phyloP scores from a whole-genome alignment of 2,888 invertebrate genomes.

The Tinea pellionella region DNA sequence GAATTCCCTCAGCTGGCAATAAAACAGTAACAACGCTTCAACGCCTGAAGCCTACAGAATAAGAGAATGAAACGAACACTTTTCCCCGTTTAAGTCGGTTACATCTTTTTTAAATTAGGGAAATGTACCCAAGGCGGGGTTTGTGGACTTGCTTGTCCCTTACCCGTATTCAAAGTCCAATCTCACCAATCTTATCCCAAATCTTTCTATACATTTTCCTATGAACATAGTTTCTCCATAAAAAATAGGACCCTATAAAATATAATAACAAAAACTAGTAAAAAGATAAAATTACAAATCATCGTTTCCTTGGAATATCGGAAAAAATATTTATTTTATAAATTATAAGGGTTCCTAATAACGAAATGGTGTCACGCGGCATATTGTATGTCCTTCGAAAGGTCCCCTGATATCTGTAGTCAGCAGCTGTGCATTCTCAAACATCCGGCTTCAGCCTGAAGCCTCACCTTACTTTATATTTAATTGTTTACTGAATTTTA shows the following conservation, averaged over 20 bases:
- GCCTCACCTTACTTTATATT: not conserved
- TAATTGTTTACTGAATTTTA: not conserved
- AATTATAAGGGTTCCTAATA: not conserved
- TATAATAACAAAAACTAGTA: not conserved
- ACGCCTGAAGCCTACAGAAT: slow-evolving; percentile 11
- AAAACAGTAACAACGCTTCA: slow-evolving; percentile 7
- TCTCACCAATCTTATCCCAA: slow-evolving; percentile 13
- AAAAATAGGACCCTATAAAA: not conserved
- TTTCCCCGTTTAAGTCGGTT: slow-evolving; percentile 15
- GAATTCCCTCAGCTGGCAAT: slow-evolving; percentile 11
- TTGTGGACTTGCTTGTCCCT: slow-evolving; percentile 7
- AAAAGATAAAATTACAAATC: not conserved
- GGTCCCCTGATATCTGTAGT: slow-evolving; percentile 4
- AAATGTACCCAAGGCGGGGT: slow-evolving; percentile 12
- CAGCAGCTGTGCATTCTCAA: slow-evolving; percentile 13
- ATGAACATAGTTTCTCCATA: not conserved
- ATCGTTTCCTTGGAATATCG: not conserved
- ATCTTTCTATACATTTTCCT: slow-evolving; percentile 8
- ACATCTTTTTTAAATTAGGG: slow-evolving; percentile 15
- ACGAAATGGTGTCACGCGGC: not conserved
- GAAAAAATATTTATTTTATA: not conserved
- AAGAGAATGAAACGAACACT: slow-evolving; percentile 11
- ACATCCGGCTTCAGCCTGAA: slow-evolving; percentile 3
- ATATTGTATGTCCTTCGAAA: slow-evolving; percentile 7
- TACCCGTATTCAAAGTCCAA: slow-evolving; percentile 9